phyloP scores from a whole-genome alignment of 2,888 invertebrate genomes.

The Cylloceria caligata region DNA sequence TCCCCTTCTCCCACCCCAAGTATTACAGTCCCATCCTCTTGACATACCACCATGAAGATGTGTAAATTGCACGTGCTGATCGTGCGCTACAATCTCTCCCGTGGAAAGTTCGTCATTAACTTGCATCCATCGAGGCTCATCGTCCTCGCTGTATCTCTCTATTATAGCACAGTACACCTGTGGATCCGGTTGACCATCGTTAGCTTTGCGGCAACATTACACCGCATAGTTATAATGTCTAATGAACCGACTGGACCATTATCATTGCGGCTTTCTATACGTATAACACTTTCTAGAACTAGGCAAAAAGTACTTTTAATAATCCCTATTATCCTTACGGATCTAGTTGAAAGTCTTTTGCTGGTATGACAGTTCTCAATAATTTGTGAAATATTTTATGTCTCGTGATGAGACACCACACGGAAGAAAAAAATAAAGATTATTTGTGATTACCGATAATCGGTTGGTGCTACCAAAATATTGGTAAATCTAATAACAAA shows the following conservation, averaged over 20 bases:
- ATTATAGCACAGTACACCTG: slow-evolving; percentile 30
- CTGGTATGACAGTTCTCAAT: slow-evolving; percentile 25
- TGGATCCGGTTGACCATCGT: slow-evolving; percentile 56
- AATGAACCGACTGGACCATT: slow-evolving; percentile 54
- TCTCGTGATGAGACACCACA: slow-evolving; percentile 30
- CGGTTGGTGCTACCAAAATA: no score
- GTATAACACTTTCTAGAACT: slow-evolving; percentile 57
- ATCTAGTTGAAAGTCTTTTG: neutral
- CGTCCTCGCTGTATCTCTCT: slow-evolving; percentile 30
- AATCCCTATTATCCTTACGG: neutral
- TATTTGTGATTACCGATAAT: no score
- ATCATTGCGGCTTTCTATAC: slow-evolving; percentile 60
- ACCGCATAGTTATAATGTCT: slow-evolving; percentile 49
- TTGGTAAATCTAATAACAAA: no score
- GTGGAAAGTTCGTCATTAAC: slow-evolving; percentile 66
- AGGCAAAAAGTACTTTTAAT: slow-evolving; percentile 23
- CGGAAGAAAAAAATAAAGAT: no score
- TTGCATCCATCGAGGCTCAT: slow-evolving; percentile 38
- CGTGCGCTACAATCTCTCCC: slow-evolving; percentile 50
- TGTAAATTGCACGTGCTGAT: neutral
- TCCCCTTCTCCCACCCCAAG: no score
- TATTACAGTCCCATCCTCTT: neutral
- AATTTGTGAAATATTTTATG: slow-evolving; percentile 14
- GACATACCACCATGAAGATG: neutral
- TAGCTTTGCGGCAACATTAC: slow-evolving; percentile 41